Evolutionary conservation across 35 echinoderm and acorn worm genomes (phyloP), one percentile per base, ranked within the genome.

Genomic region (Heliocidaris erythrogramma): DNA sequence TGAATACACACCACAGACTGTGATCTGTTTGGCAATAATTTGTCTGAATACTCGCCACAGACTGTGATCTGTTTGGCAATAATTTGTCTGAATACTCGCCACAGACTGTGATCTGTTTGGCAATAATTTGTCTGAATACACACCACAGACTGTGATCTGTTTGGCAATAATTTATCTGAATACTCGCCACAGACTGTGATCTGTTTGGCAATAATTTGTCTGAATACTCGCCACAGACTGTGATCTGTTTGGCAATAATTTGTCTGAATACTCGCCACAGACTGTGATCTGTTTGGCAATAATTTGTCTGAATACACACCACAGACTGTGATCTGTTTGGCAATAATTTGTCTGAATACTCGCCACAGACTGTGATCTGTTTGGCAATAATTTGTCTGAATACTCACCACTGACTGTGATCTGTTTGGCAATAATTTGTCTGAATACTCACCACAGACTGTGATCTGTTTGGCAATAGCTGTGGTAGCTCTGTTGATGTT

Each of bases 131-230:
- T n/a, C n/a, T n/a, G n/a, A n/a, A n/a, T 14, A 96, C 98, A 97
- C 89, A 99, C 98, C 98, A 96, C 98, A 99, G 13, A 99, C 96
- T 18, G 98, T 99, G 49, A 99, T 99, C 94, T 99, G 96, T 49
- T 99, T 99, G 30, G 98, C 96, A 21, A 99, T 95, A n/a, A n/a
- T n/a, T n/a, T n/a, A n/a, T n/a, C n/a, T n/a, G n/a, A n/a, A n/a
- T 14, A 96, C 98, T 97, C 89, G 97, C 98, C 98, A 96, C 98
- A 99, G 13, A 99, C 96, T 18, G 98, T 99, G 49, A 99, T 99
- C 94, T 99, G 96, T 49, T 99, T 99, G 30, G 98, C 96, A 21
- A 99, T 95, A n/a, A n/a, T n/a, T n/a, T n/a, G n/a, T n/a, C n/a
- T n/a, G n/a, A n/a, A n/a, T 14, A 96, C 98, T 97, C 89, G 97